phyloP scores from a whole-genome alignment of 1,140 invertebrate genomes.

The Anastatus disparis region DNA sequence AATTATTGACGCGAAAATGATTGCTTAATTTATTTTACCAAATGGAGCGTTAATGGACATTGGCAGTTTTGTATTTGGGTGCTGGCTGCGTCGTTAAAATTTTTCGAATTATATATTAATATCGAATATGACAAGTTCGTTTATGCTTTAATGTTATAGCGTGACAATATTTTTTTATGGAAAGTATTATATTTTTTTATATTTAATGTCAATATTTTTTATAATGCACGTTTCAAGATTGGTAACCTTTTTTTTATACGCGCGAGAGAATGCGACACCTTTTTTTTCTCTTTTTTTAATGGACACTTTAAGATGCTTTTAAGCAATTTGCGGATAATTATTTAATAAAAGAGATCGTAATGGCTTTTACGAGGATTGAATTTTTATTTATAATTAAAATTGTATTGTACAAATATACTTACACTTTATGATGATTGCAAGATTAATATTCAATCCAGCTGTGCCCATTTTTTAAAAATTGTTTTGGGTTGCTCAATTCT shows the following conservation, averaged over 20 bases:
- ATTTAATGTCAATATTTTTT: not conserved
- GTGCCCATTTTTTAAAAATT: no score
- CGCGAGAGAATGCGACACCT: not conserved
- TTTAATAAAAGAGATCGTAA: not conserved
- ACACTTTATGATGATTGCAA: no score
- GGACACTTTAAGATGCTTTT: not conserved
- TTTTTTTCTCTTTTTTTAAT: no score
- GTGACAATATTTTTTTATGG: not conserved
- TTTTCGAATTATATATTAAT: not conserved
- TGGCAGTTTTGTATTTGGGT: slow-evolving; percentile 2
- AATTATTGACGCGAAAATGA: no score
- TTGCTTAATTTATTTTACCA: slow-evolving; percentile 11
- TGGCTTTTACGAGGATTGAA: not conserved
- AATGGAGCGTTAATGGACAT: slow-evolving; percentile 19
- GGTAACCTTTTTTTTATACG: not conserved
- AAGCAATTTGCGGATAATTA: not conserved
- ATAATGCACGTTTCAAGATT: no score
- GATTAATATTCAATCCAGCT: no score
- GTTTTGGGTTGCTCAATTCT: no score
- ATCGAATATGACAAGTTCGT: not conserved
- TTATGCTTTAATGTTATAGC: no score
- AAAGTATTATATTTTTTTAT: not conserved
- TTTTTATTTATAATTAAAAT: not conserved
- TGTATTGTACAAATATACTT: no score
- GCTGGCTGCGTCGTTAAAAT: not conserved